Base-by-base conservation (phyloP, 2,888 invertebrate genomes). In the Lasioglossum marginatum region DNA sequence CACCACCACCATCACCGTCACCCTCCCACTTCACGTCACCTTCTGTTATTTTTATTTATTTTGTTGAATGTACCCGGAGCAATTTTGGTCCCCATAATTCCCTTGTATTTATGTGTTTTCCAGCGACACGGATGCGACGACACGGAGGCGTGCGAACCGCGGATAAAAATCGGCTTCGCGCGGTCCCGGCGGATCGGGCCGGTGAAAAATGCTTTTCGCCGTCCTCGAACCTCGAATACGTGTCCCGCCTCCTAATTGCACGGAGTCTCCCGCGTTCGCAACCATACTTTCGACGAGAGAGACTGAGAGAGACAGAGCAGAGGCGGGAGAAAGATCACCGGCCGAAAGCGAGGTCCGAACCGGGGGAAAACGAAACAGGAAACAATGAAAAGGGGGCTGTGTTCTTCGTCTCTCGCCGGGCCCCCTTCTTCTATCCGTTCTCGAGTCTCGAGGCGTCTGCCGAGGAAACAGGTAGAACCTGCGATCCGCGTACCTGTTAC, bases 401-500 rank as follows among this genome's bases (percentile, higher is more conserved):
- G 68, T 68, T 68, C 37, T 68, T 34, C 68, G 37, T 68, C 23
- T 68, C 37, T 37, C 68, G 63, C 2, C 31, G 19, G 63, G 63
- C 31, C 63, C 63, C 37, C 68, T 68, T 68, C 57, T 57, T 68
- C 68, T 37, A 23, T 37, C 23, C 68, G 68, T 68, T 23, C 34
- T 34, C 34, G 71, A n/a, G 81, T 83, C 85, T 87, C 75, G 84
- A 78, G 82, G 75, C 40, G 74, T 85, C 85, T 77, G 76, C 40
- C 73, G 81, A 40, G 34, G 48, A 79, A 84, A 79, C 90, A 89
- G 89, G 89, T 89, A 83, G 88, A 85, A 87, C 88, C 87, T 82
- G 84, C 80, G 70, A 83, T 83, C 85, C 63, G 82, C 83, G 87
- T 84, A 90, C 90, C 90, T 88, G 90, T 89, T 86, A 63, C 63